Base-by-base conservation (phyloP, 2,888 invertebrate genomes). In the Laothoe populi region DNA sequence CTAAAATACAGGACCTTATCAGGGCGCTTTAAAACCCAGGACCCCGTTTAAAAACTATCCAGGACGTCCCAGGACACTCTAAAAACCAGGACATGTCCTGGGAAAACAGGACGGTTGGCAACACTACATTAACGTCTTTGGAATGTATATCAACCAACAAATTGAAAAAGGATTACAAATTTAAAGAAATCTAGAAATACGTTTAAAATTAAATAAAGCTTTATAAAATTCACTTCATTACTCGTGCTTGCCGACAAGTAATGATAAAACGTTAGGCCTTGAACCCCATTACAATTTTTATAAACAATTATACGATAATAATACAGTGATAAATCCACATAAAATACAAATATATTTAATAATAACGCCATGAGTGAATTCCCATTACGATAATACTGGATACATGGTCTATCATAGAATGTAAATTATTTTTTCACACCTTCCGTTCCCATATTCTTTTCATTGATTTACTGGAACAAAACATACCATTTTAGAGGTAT, bases 341-440 rank as follows among this genome's bases (percentile, higher is more conserved):
- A 69, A 68, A 79, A 78, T 83, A 82, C 70, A 79, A 76, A 72
- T 77, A 78, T 69, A 72, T 73, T 66, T 70, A 74, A 75, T 74
- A 70, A 79, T 75, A 71, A 78, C 66, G 57, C 68, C 62, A 45
- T 60, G 70, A 75, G 74, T 77, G 67, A 74, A 70, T 74, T 69
- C 61, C 60, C 65, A 67, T 78, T 73, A 76, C 63, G 62, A 70
- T 78, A 81, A 79, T 81, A 81, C 79, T 78, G 77, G 73, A 77
- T 77, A 78, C 64, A 78, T n/a, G n/a, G n/a, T n/a, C n/a, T n/a
- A n/a, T n/a, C n/a, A n/a, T 70, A 71, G 70, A 80, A 75, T 71
- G 62, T 72, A 78, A 80, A 75, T 65, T 67, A 69, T 72, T 64
- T 66, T 66, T 57, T 64, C 64, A 73, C 65, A 63, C 66, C 66